Evolutionary conservation across 1,140 invertebrate genomes (phyloP).

Genomic region (Cardiocondyla obscurior): DNA sequence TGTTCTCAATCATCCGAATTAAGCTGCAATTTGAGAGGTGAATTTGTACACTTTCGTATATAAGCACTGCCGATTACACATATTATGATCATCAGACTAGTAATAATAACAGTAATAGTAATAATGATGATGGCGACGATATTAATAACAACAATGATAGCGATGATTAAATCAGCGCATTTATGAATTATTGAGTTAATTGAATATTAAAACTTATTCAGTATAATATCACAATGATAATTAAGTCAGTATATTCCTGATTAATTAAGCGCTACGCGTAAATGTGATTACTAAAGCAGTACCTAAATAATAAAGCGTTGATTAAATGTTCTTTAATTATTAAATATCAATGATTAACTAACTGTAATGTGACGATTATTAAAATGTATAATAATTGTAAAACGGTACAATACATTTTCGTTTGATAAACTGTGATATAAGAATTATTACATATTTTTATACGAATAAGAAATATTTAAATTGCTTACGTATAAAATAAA

Average conservation of each 20-base stretch:
- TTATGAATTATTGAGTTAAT: conserved; percentile 11
- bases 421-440: background rate
- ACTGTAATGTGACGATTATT: background rate
- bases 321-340: conserved; percentile 13
- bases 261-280: background rate
- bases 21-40: conserved; percentile 41
- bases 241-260: background rate
- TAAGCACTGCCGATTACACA: conserved; percentile 46
- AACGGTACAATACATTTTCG: background rate
- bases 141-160: background rate
- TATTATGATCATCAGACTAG: background rate
- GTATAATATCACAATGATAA: background rate
- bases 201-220: conserved; percentile 12
- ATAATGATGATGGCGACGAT: background rate
- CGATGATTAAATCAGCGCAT: background rate
- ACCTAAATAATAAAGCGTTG: background rate
- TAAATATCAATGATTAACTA: background rate
- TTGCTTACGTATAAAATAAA: too few species aligned
- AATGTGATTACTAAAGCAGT: conserved; percentile 13
- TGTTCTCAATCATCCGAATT: background rate
- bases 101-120: too few species aligned
- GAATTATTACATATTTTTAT: background rate
- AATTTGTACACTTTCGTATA: conserved; percentile 70
- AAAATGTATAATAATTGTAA: background rate
- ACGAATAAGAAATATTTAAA: background rate